These are phyloP conservation scores for Ciconia nigra DNA, from an alignment of 2,797 vertebrate species.

Conservation along the genomic window DNA sequence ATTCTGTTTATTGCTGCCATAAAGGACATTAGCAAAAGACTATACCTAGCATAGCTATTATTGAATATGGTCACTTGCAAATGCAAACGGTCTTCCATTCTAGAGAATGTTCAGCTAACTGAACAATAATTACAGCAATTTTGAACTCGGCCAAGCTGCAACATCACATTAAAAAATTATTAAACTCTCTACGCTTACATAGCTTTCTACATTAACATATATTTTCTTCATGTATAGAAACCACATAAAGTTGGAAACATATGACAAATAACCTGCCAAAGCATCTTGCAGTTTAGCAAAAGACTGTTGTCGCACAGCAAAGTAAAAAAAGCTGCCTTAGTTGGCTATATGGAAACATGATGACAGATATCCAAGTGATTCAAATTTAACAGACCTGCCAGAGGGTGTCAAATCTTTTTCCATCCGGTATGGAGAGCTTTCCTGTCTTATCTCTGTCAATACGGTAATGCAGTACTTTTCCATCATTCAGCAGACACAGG, in stretches of 20 bases:
- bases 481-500: conserved; percentile 88
- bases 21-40: background rate
- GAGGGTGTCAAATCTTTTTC: conserved; percentile 97
- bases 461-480: conserved; percentile 91
- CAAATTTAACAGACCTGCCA: conserved; percentile 86
- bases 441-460: conserved; percentile 87
- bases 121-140: background rate
- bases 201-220: background rate
- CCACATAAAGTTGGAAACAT: background rate
- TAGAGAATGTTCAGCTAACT: background rate
- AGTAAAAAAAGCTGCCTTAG: background rate
- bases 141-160: background rate
- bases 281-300: background rate
- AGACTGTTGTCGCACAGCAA: background rate
- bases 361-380: background rate
- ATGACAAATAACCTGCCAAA: background rate
- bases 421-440: conserved; percentile 94
- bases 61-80: background rate
- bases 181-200: background rate
- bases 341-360: background rate
- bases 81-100: background rate
- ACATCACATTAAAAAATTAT: background rate
- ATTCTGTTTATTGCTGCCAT: background rate
- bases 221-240: background rate
- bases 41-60: background rate